Evolutionary conservation across 2,888 invertebrate genomes (phyloP).

Genomic region (Elegia similella): DNA sequence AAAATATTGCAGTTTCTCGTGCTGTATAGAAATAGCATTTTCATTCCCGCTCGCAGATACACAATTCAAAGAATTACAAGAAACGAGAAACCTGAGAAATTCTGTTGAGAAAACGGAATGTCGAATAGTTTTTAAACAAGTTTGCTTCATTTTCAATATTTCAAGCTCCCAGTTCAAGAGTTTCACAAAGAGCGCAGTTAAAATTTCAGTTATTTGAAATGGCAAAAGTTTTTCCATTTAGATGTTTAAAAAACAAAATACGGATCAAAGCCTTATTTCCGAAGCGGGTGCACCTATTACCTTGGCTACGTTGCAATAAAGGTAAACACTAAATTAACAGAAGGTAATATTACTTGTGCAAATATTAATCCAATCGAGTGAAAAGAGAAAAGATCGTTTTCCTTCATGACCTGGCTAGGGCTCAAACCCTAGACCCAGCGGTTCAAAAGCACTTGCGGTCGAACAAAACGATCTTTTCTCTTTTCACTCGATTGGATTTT

Average conservation of each 20-base stretch:
- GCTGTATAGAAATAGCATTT: not conserved
- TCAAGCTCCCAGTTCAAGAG: conserved; percentile 9
- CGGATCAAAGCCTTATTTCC: conserved; percentile 15
- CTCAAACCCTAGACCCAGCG: too few relatives aligned
- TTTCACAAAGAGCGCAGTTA: conserved; percentile 9
- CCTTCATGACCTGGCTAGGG: too few relatives aligned
- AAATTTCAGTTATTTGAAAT: conserved; percentile 14
- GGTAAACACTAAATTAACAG: not conserved
- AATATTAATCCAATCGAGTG: too few relatives aligned
- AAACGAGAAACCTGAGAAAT: not conserved
- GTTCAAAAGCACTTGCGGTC: too few relatives aligned
- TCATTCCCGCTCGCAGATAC: not conserved
- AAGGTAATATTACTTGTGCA: conserved; percentile 2
- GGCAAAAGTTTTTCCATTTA: conserved; percentile 17
- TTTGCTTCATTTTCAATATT: conserved; percentile 10
- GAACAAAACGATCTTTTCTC: too few relatives aligned
- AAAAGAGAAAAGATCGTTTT: too few relatives aligned
- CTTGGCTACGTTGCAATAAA: not conserved
- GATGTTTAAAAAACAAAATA: conserved; percentile 14
- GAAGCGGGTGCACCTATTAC: conserved; percentile 14
- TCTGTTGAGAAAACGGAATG: not conserved
- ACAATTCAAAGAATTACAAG: not conserved
- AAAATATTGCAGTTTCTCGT: not conserved
- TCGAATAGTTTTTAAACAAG: conserved; percentile 5
- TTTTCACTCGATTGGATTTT: too few relatives aligned